phyloP scores from a whole-genome alignment of 2,113 vertebrate species.

The Saimiri boliviensis region DNA sequence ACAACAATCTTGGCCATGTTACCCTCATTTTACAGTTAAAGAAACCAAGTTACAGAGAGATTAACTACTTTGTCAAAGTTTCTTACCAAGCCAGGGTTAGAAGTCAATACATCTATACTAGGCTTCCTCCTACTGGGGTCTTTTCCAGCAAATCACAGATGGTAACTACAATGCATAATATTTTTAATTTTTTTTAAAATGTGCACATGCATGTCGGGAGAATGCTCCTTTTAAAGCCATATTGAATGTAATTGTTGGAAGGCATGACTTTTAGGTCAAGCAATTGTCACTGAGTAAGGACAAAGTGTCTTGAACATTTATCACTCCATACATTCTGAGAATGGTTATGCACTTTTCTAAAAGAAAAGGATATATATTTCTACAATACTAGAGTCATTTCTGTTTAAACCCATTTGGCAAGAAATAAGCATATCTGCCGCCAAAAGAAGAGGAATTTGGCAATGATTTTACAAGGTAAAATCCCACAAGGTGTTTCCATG shows the following conservation, averaged over 20 bases:
- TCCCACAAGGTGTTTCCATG: constrained; percentile 67
- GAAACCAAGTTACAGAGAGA: not conserved
- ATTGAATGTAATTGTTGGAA: not conserved
- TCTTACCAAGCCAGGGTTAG: not conserved
- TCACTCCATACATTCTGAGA: not conserved
- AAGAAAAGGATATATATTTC: not conserved
- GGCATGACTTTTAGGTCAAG: not conserved
- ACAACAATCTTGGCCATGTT: not conserved
- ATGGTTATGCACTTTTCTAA: not conserved
- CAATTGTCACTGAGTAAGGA: not conserved
- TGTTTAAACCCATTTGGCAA: constrained; percentile 65
- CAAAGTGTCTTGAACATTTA: not conserved
- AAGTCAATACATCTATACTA: not conserved
- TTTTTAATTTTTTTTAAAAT: not conserved
- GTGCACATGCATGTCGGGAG: not conserved
- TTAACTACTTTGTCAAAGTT: not conserved
- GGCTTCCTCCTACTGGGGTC: not conserved
- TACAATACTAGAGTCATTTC: not conserved
- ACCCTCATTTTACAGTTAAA: not conserved
- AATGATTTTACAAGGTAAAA: constrained; percentile 58
- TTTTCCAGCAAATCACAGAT: not conserved
- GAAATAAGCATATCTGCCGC: constrained; percentile 40
- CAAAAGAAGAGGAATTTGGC: constrained; percentile 68
- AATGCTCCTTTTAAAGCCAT: not conserved
- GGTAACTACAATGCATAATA: not conserved